Conservation (phyloP, 2,888 invertebrate genomes). For the Drosophila multiciliata region DNA sequence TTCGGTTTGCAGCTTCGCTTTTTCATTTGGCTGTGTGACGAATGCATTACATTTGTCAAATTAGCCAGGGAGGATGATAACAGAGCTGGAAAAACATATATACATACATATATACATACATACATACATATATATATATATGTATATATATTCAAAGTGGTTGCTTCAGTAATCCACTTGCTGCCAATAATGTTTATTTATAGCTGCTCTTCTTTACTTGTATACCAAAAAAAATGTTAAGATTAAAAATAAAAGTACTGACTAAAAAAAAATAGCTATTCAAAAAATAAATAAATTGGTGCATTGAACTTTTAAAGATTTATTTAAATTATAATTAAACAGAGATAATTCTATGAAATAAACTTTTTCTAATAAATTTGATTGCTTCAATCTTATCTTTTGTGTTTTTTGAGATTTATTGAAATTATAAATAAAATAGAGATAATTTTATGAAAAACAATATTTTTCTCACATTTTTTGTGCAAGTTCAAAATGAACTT, state of each 20-base stretch:
- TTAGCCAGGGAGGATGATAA: constrained; percentile 60
- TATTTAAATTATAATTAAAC: no score
- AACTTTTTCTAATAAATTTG: background rate
- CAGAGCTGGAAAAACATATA: background rate
- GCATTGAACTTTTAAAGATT: constrained; percentile 9
- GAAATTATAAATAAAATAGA: background rate
- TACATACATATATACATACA: no score
- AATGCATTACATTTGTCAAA: constrained; percentile 75
- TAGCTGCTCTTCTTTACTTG: constrained; percentile 22
- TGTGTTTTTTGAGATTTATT: background rate
- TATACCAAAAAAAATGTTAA: constrained; percentile 21
- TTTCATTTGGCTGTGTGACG: constrained; percentile 49
- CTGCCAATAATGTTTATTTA: constrained; percentile 63
- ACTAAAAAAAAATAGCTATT: background rate
- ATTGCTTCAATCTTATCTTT: background rate
- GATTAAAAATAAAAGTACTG: constrained; percentile 22
- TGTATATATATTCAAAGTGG: background rate
- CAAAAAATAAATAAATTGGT: background rate
- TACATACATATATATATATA: background rate
- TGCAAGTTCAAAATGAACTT: no score
- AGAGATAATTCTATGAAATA: no score
- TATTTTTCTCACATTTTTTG: no score
- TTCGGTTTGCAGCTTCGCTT: background rate
- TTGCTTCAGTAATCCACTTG: constrained; percentile 61
- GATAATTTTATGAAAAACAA: no score